Conservation (phyloP, 1,140 invertebrate genomes). For the Cardiocondyla obscurior region DNA sequence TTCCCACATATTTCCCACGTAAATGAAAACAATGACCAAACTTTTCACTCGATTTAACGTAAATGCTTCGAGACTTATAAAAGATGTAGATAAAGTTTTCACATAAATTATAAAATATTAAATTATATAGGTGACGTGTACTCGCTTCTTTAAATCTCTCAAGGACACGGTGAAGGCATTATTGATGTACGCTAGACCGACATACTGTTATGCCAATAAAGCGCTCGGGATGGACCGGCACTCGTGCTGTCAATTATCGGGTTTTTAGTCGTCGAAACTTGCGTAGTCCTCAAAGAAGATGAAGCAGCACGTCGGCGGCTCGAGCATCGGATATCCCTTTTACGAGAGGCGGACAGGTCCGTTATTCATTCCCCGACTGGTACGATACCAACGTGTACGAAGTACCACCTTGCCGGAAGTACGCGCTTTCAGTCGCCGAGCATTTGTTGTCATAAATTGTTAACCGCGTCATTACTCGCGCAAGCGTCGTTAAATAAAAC, state of each 20-base stretch:
- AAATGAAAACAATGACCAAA: background rate
- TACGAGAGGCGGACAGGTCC: slow-evolving; percentile 69
- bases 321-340: slow-evolving; percentile 63
- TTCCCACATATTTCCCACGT: background rate
- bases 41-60: background rate
- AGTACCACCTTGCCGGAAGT: slow-evolving; percentile 65
- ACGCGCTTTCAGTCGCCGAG: slow-evolving; percentile 47
- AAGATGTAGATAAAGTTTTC: background rate
- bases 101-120: background rate
- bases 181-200: slow-evolving; percentile 24
- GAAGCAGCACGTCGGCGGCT: slow-evolving; percentile 75
- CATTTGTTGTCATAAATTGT: slow-evolving; percentile 56
- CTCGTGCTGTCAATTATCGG: slow-evolving; percentile 76
- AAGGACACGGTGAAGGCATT: slow-evolving; percentile 43
- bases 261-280: slow-evolving; percentile 67
- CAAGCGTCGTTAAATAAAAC: slow-evolving; percentile 39
- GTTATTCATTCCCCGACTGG: slow-evolving; percentile 65
- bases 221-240: slow-evolving; percentile 38
- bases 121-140: background rate
- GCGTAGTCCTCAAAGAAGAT: slow-evolving; percentile 74
- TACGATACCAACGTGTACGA: slow-evolving; percentile 44
- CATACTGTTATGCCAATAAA: slow-evolving; percentile 56
- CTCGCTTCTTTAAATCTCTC: slow-evolving; percentile 18
- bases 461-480: slow-evolving; percentile 42
- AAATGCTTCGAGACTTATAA: background rate